Evolutionary conservation across 1,140 invertebrate species (phyloP).

Genomic region (Pseudomyrmex flavicornis): DNA sequence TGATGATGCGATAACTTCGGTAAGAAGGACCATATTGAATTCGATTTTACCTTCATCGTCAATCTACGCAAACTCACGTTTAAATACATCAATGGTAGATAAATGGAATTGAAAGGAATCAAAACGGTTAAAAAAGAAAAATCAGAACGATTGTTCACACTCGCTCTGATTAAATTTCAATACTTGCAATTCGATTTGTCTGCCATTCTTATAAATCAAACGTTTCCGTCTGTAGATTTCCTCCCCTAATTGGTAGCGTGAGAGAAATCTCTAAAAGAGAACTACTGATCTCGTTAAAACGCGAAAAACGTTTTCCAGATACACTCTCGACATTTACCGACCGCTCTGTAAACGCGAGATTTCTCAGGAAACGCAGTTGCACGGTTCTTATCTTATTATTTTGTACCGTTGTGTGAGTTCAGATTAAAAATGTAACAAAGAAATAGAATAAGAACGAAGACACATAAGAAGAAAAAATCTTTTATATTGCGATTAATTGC

Average conservation of each 20-base stretch:
- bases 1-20: too few species aligned
- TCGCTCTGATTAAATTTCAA: too few species aligned
- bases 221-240: not conserved
- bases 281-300: not conserved
- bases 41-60: too few species aligned
- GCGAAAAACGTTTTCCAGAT: constrained; percentile 44
- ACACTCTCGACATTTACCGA: constrained; percentile 78
- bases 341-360: constrained; percentile 79
- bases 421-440: constrained; percentile 3
- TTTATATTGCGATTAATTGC: not conserved
- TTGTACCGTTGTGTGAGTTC: constrained; percentile 8
- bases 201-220: not conserved
- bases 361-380: constrained; percentile 65
- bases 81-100: too few species aligned
- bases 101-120: too few species aligned
- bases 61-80: too few species aligned
- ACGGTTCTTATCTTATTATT: not conserved
- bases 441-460: not conserved
- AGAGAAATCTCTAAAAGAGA: not conserved
- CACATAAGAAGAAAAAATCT: not conserved
- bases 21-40: too few species aligned
- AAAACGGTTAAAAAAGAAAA: too few species aligned
- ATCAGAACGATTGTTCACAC: too few species aligned
- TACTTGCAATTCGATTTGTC: too few species aligned
- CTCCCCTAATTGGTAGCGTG: constrained; percentile 16